Evolutionary conservation across 1,140 invertebrate species (phyloP), one percentile per base, ranked within the genome.

Genomic region (Brachionus rubens): DNA sequence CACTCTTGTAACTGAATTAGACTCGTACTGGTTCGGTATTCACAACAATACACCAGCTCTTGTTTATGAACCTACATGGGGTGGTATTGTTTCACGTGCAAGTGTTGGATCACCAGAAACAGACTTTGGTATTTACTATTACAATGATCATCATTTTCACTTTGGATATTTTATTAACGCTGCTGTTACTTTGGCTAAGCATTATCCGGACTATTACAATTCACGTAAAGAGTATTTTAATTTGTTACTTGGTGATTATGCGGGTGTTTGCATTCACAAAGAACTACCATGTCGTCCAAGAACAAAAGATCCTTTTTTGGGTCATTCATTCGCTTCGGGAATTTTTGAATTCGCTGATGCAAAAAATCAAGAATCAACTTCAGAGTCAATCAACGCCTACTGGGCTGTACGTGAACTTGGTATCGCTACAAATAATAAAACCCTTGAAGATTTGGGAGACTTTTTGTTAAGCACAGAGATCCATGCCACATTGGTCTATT

Each of bases 131-230:
- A 70, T 48, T 50, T 70, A 48, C 14, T 70, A 70, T 46, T 70
- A 70, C n/a, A 70, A 70, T 70, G 65, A 70, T 70, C 65, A 70
- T 70, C 65, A 70, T 33, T 70, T 48, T 70, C 65, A 70, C 28
- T 70, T 30, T 48, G 65, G 43, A 1, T 70, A 70, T 50, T 70
- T 70, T 70, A 46, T 70, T 28, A 28, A 70, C 6, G 46, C 65
- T 9, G 65, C 43, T 16, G 43, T 36, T 9, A 48, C 46, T 19
- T 26, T 70, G 12, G 65, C 46, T 30, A 48, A 70, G 33, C 30
- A 48, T 30, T 48, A 70, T 70, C 46, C 65, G 12, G 26, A 48
- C 30, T 70, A 70, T 48, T 48, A 65, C 59, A 24, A 41, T n/a
- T 33, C 12, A 14, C 41, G 46, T 43, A 48, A 48, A 14, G 65